phyloP scores from a whole-genome alignment of 53 echinoderm and acorn worm genomes.

The Paracentrotus lividus region DNA sequence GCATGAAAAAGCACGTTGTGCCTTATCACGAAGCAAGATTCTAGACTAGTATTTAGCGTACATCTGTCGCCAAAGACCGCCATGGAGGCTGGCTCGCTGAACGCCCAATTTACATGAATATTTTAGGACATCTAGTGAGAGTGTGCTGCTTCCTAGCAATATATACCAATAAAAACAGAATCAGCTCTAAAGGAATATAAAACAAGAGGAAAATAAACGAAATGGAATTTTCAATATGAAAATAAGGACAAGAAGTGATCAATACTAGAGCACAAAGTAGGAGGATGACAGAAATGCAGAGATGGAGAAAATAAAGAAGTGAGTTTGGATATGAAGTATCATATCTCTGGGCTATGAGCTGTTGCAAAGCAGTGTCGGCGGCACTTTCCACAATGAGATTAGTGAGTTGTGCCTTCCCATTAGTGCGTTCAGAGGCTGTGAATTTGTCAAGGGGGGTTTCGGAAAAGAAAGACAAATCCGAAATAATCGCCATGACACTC shows the following conservation, averaged over 20 bases:
- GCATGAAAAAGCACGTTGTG: background rate
- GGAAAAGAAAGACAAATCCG: slow-evolving; percentile 12
- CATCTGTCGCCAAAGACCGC: slow-evolving; percentile 28
- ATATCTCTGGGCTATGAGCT: slow-evolving; percentile 56
- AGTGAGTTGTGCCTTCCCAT: slow-evolving; percentile 29
- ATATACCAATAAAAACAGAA: slow-evolving; percentile 27
- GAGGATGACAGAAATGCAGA: background rate
- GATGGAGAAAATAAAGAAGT: slow-evolving; percentile 3
- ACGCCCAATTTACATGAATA: slow-evolving; percentile 59
- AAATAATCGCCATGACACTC: slow-evolving; percentile 52
- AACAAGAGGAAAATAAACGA: background rate
- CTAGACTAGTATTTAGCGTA: background rate
- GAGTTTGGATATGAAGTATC: slow-evolving; percentile 11
- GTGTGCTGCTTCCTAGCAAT: slow-evolving; percentile 57
- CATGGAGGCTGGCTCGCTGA: background rate
- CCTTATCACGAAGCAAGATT: background rate
- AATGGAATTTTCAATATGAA: background rate
- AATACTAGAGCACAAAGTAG: background rate
- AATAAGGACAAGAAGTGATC: background rate
- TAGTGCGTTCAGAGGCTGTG: background rate
- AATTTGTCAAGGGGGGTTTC: slow-evolving; percentile 49
- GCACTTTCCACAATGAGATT: slow-evolving; percentile 45
- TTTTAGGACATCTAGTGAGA: slow-evolving; percentile 2
- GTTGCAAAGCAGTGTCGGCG: slow-evolving; percentile 3
- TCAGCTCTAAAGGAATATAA: slow-evolving; percentile 45